phyloP scores from a whole-genome alignment of 1,140 invertebrate genomes.

The Lineus longissimus region DNA sequence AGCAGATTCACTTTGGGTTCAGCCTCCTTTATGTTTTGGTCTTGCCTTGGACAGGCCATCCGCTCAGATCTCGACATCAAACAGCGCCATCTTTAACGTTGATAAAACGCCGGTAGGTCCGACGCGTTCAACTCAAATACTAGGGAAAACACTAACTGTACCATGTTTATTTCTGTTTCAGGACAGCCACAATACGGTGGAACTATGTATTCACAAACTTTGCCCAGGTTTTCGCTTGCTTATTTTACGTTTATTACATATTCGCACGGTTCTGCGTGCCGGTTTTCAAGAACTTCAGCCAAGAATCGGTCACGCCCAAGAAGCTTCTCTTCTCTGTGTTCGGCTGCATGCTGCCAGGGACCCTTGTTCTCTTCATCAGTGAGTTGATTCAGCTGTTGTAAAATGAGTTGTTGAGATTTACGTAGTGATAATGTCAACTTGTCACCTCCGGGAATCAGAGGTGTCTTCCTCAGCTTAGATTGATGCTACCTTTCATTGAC shows the following conservation, averaged over 20 bases:
- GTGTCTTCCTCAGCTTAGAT: too few species aligned
- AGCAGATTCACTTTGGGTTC: too few species aligned
- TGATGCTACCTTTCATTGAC: too few species aligned
- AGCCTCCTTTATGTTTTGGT: too few species aligned
- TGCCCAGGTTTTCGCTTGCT: constrained; percentile 69
- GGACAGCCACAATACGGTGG: constrained; percentile 71
- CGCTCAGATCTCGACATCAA: too few species aligned
- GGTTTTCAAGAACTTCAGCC: constrained; percentile 68
- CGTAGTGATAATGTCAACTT: not conserved
- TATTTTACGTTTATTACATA: constrained; percentile 76
- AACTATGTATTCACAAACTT: constrained; percentile 67
- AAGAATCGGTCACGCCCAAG: constrained; percentile 60
- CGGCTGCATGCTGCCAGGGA: constrained; percentile 69
- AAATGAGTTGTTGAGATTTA: not conserved
- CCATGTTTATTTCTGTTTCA: constrained; percentile 39
- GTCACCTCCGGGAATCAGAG: too few species aligned
- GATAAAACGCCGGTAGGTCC: too few species aligned
- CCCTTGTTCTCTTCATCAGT: constrained; percentile 68
- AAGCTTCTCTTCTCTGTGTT: constrained; percentile 66
- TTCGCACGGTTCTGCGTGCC: constrained; percentile 72
- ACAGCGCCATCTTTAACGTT: too few species aligned
- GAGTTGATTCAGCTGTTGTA: constrained; percentile 10
- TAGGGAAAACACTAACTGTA: too few species aligned
- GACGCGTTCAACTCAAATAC: too few species aligned
- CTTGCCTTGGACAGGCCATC: too few species aligned